Percentiles rank a stretch among this genome's conserved stretches.
phyloP scores from a whole-genome alignment of 1,140 invertebrate genomes.

The Drosophila sturtevanti region DNA sequence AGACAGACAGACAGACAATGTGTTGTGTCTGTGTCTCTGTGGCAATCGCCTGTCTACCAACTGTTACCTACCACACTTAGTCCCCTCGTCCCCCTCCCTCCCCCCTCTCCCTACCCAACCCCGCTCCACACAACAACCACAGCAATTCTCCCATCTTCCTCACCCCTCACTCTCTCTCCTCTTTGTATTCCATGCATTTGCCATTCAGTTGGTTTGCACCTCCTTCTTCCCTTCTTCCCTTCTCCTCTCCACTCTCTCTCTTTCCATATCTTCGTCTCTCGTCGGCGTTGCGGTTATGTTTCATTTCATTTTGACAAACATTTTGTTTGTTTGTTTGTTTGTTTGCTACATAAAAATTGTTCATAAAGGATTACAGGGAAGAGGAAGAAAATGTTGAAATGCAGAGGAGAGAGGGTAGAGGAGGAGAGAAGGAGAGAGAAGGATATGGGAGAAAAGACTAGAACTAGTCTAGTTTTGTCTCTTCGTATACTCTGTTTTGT shows the following conservation, averaged over 20 bases:
- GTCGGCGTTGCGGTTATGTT: conserved; percentile 35
- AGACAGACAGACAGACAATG: background rate
- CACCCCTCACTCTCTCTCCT: too few relatives aligned
- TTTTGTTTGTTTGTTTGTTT: conserved; percentile 45
- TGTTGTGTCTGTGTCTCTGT: conserved; percentile 9
- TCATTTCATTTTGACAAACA: conserved; percentile 53
- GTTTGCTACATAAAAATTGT: conserved; percentile 20
- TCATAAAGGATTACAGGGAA: background rate
- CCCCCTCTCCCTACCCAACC: background rate
- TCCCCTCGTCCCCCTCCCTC: background rate
- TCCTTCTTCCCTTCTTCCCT: too few relatives aligned
- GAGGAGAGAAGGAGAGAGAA: too few relatives aligned
- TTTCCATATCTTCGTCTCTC: background rate
- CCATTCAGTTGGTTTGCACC: too few relatives aligned
- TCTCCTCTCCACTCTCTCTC: background rate
- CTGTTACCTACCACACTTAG: background rate
- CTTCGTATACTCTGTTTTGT: background rate
- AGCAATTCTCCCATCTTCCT: too few relatives aligned
- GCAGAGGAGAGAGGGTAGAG: too few relatives aligned
- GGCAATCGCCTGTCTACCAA: conserved; percentile 16
- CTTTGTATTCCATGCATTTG: too few relatives aligned
- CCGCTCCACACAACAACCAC: too few relatives aligned
- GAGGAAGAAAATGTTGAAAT: background rate
- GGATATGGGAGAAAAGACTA: background rate
- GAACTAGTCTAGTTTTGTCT: background rate